Conservation (phyloP, 35 echinoderm and acorn worm genomes). For the Antedon bifida region DNA sequence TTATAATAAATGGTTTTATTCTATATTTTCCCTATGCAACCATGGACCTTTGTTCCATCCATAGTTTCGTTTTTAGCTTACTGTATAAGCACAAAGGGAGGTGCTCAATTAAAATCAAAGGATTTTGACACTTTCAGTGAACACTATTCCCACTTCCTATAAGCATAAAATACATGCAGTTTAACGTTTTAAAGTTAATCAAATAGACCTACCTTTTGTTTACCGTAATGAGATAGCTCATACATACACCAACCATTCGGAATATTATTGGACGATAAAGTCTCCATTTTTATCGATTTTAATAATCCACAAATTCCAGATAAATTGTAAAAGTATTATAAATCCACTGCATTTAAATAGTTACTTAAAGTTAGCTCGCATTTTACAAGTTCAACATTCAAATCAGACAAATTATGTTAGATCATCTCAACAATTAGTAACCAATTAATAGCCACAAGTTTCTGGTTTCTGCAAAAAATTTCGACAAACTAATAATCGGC, state of each 20-base stretch:
- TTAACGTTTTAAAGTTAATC: no score
- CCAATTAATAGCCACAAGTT: background rate
- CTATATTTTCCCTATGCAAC: no score
- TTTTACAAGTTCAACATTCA: background rate
- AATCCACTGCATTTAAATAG: background rate
- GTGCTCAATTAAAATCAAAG: no score
- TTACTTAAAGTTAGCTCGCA: background rate
- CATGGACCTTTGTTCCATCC: no score
- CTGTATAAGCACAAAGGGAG: no score
- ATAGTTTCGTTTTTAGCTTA: no score
- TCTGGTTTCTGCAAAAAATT: background rate
- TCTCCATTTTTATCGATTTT: background rate
- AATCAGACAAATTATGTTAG: background rate
- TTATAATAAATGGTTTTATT: no score
- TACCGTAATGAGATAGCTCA: slow-evolving; percentile 44
- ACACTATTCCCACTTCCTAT: no score
- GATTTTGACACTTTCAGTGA: no score
- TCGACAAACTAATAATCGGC: background rate
- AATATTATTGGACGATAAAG: background rate
- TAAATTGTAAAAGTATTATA: background rate
- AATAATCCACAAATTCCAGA: background rate
- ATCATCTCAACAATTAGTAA: no score
- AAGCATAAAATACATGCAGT: no score
- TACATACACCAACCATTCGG: slow-evolving; percentile 48
- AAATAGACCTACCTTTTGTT: slow-evolving; percentile 13